Percentiles rank a stretch among this genome's conserved stretches.
These are phyloP conservation scores for Cyanoramphus novaezelandiae DNA, from an alignment of 2,113 vertebrate genomes.

Conservation along the genomic window DNA sequence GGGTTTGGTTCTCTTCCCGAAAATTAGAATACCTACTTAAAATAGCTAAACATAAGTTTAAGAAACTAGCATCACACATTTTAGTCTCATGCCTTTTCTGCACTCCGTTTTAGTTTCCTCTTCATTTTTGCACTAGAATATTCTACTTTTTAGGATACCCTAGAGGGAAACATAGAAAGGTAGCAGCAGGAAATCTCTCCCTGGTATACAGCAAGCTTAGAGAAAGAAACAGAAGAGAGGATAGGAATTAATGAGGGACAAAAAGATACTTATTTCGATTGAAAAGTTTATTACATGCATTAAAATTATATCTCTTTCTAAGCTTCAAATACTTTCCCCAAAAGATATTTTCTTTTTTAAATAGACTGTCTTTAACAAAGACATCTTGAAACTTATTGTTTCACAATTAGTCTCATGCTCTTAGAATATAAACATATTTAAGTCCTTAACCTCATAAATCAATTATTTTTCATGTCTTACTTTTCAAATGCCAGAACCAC, in stretches of 20 bases:
- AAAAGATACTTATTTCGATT: background rate
- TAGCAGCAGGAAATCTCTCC: background rate
- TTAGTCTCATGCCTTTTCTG: background rate
- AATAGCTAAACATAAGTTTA: background rate
- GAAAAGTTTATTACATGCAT: background rate
- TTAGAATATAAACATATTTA: background rate
- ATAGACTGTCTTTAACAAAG: background rate
- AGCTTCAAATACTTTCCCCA: background rate
- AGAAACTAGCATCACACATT: background rate
- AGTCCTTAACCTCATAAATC: background rate
- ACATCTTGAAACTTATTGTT: background rate
- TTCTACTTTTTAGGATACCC: background rate
- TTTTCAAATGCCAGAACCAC: background rate
- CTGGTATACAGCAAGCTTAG: background rate
- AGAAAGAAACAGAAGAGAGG: background rate
- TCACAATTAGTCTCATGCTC: background rate
- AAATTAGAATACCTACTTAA: background rate
- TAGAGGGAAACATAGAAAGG: background rate
- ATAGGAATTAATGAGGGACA: background rate
- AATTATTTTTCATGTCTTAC: background rate
- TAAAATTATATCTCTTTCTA: background rate
- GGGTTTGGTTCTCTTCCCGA: background rate
- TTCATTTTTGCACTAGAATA: background rate
- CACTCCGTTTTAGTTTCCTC: background rate
- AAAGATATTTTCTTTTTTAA: background rate